phyloP scores from a whole-genome alignment of 2,888 invertebrate genomes.

The Megaustenia siamemsis region DNA sequence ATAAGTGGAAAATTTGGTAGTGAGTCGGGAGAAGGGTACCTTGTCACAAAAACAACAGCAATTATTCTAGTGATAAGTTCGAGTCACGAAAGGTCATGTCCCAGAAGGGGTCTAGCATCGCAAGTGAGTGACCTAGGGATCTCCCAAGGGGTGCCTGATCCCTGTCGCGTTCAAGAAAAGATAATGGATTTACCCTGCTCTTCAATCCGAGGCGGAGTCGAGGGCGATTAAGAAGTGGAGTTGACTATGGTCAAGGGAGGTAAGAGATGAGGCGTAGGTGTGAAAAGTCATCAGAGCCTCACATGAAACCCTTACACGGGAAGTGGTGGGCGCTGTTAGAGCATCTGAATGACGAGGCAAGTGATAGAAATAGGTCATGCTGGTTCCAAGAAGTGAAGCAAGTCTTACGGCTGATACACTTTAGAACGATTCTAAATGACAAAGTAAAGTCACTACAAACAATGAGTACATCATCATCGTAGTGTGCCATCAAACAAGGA shows the following conservation, averaged over 20 bases:
- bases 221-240: conserved; percentile 15
- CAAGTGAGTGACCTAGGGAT: neutral
- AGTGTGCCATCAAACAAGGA: too few species aligned
- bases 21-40: neutral
- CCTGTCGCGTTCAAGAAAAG: neutral
- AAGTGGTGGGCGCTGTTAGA: neutral
- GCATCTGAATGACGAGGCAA: too few species aligned
- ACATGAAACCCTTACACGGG: neutral
- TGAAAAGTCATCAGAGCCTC: conserved; percentile 21
- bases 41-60: neutral
- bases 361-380: too few species aligned
- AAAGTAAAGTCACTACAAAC: too few species aligned
- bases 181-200: conserved; percentile 26
- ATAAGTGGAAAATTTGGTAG: conserved; percentile 39
- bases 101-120: conserved; percentile 4
- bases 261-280: conserved; percentile 3
- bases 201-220: neutral
- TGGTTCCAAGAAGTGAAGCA: too few species aligned
- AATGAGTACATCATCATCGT: too few species aligned
- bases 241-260: conserved; percentile 1
- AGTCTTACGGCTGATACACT: too few species aligned
- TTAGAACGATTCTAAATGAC: too few species aligned
- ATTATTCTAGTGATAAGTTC: conserved; percentile 12
- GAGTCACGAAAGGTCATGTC: conserved; percentile 30
- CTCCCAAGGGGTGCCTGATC: neutral